Percentiles rank a stretch among this genome's conserved stretches.
Evolutionary conservation across 1,140 invertebrate genomes (phyloP).

Genomic region (Macrostomum lignano): DNA sequence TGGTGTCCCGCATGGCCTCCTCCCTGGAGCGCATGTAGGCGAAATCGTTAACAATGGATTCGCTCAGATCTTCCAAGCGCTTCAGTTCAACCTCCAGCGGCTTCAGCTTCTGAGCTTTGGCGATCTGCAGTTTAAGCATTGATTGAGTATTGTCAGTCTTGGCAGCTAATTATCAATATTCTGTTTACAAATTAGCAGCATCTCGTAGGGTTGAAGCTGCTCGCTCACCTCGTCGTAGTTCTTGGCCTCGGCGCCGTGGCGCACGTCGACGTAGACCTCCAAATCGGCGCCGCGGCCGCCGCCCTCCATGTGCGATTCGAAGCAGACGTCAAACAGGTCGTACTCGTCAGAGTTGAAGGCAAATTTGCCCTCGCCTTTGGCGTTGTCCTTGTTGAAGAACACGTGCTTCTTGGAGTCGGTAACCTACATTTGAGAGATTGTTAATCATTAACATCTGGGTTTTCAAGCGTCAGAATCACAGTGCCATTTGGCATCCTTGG

Average conservation of each 20-base stretch:
- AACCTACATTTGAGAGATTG: constrained; percentile 37
- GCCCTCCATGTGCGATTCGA: constrained; percentile 42
- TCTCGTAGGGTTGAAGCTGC: background rate
- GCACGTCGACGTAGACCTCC: constrained; percentile 55
- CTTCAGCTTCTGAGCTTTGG: constrained; percentile 80
- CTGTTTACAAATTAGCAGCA: too few relatives aligned
- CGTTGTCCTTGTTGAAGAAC: constrained; percentile 53
- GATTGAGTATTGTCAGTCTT: background rate
- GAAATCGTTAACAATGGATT: constrained; percentile 87
- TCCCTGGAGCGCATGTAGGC: constrained; percentile 74
- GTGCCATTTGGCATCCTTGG: too few relatives aligned
- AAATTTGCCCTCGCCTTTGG: constrained; percentile 63
- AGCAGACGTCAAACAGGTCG: constrained; percentile 89
- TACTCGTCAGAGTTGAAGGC: constrained; percentile 82
- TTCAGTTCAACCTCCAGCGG: constrained; percentile 86
- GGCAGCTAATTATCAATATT: constrained; percentile 1
- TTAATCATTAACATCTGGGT: too few relatives aligned
- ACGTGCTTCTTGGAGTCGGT: constrained; percentile 75
- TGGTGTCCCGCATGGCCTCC: constrained; percentile 92
- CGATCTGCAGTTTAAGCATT: constrained; percentile 38
- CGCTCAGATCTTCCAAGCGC: constrained; percentile 71
- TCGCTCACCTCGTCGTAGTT: constrained; percentile 66
- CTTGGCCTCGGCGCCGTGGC: constrained; percentile 84
- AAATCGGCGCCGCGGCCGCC: constrained; percentile 48
- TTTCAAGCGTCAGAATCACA: too few relatives aligned